Evolutionary conservation across 2,797 vertebrate genomes (phyloP), one percentile per base, ranked within the genome.

Genomic region (Oreochromis mossambicus): DNA sequence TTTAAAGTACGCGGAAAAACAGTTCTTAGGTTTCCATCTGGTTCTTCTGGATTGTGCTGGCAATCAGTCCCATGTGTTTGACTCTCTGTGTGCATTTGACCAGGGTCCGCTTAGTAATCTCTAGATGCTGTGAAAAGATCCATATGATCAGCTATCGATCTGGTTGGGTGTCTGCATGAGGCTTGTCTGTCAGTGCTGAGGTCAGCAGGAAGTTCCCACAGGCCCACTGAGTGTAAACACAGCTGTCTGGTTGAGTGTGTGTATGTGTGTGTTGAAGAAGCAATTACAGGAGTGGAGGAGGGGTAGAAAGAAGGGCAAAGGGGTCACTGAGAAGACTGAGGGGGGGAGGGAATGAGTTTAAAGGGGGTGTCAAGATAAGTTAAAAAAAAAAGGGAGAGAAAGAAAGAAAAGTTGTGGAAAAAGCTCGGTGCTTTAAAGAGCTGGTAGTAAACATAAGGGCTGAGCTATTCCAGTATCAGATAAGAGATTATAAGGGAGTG

Each of bases 191-290:
- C 84, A 86, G 87, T 87, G 94, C 93, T 91, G 92, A 94, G 92
- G 93, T 95, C 94, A 92, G 93, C 94, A 94, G 90, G 89, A 94
- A 88, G 86, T 93, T 94, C 92, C 90, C 89, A 93, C 88, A 91
- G 89, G 85, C 81, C 80, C 76, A 55, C 68, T 32, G 84, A 94
- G 88, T 83, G 87, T 95, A 95, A 95, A 95, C 93, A 95, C 95
- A 95, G 95, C 95, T 96, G 94, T 91, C 86, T 88, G 90, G 76
- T 50, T 86, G 14, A 50, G 82, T 63, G 76, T 77, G 70, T 63
- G 63, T 70, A 19, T 77, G 73, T 78, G 77, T 80, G 81, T 84
- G 81, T 78, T 55, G 17, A n/a, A 58, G 76, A 86, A 83, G 88
- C 79, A 90, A 85, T 90, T 91, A 91, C 56, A 77, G 55, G 83